A percentile compares a stretch with the other conserved stretches of the same genome.
Conservation (phyloP, 2,888 invertebrate species). For the Oeneis ivallda region DNA sequence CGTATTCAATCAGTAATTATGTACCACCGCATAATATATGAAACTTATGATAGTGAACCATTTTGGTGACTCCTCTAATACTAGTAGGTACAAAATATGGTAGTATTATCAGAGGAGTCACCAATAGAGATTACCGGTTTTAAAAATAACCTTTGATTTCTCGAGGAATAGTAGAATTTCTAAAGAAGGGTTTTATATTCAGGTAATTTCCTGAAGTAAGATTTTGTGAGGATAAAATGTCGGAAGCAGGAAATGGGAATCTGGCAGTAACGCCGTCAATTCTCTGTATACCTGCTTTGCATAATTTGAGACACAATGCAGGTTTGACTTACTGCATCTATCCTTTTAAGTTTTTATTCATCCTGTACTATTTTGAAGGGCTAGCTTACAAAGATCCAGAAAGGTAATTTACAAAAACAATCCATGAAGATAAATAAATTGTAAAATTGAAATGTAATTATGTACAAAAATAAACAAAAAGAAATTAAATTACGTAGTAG, state of each 20-base stretch:
- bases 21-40: too few relatives aligned
- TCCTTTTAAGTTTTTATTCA: too few relatives aligned
- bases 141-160: not conserved
- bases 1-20: too few relatives aligned
- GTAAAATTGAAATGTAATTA: too few relatives aligned
- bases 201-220: constrained; percentile 2
- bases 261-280: not conserved
- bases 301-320: not conserved
- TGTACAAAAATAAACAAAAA: too few relatives aligned
- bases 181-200: not conserved
- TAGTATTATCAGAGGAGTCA: not conserved
- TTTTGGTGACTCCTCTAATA: too few relatives aligned
- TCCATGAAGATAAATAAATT: too few relatives aligned
- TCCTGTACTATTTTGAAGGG: too few relatives aligned
- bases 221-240: constrained; percentile 1
- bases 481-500: too few relatives aligned
- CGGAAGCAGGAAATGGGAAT: constrained; percentile 1
- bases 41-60: too few relatives aligned
- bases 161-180: not conserved
- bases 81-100: not conserved
- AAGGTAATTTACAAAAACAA: too few relatives aligned
- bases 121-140: not conserved
- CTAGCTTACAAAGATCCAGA: too few relatives aligned
- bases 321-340: not conserved
- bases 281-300: not conserved